Evolutionary conservation across 2,113 vertebrate genomes (phyloP).

Genomic region (Onychostruthus taczanowskii): DNA sequence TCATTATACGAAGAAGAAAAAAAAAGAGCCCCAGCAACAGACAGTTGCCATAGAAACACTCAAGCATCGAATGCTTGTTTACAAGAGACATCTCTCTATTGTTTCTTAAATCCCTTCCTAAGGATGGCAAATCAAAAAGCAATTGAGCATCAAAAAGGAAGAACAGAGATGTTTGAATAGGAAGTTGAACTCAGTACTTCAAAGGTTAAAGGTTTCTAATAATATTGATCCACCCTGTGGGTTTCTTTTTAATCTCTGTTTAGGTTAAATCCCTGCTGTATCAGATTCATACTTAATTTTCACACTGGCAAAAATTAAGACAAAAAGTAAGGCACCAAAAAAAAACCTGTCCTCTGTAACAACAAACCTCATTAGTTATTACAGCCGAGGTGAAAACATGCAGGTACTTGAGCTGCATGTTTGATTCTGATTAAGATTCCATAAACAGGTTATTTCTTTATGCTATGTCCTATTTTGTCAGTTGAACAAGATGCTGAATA

Average conservation of each 20-base stretch:
- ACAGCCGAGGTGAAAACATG: slow-evolving; percentile 42
- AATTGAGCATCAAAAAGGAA: slow-evolving; percentile 76
- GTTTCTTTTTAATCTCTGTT: slow-evolving; percentile 49
- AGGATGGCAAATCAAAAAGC: slow-evolving; percentile 82
- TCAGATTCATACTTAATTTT: slow-evolving; percentile 79
- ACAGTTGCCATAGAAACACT: slow-evolving; percentile 90
- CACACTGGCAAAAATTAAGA: slow-evolving; percentile 81
- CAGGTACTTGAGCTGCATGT: slow-evolving; percentile 38
- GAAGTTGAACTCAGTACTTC: slow-evolving; percentile 74
- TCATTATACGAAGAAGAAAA: slow-evolving; percentile 76
- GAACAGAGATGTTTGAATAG: slow-evolving; percentile 74
- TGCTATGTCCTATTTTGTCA: slow-evolving; percentile 53
- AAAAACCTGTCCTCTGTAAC: slow-evolving; percentile 71
- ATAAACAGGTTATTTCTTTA: slow-evolving; percentile 54
- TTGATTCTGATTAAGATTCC: slow-evolving; percentile 26
- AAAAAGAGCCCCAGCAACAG: slow-evolving; percentile 84
- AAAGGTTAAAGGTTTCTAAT: slow-evolving; percentile 75
- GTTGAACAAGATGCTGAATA: slow-evolving; percentile 46
- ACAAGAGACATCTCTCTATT: slow-evolving; percentile 86
- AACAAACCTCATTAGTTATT: slow-evolving; percentile 56
- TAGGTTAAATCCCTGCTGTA: slow-evolving; percentile 79
- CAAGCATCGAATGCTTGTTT: slow-evolving; percentile 87
- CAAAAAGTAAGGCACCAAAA: slow-evolving; percentile 82
- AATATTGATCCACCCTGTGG: slow-evolving; percentile 74
- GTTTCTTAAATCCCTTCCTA: slow-evolving; percentile 76